Percentiles rank a stretch among this genome's conserved stretches.
phyloP scores from a whole-genome alignment of 2,113 vertebrate species.

The Anoura caudifer region DNA sequence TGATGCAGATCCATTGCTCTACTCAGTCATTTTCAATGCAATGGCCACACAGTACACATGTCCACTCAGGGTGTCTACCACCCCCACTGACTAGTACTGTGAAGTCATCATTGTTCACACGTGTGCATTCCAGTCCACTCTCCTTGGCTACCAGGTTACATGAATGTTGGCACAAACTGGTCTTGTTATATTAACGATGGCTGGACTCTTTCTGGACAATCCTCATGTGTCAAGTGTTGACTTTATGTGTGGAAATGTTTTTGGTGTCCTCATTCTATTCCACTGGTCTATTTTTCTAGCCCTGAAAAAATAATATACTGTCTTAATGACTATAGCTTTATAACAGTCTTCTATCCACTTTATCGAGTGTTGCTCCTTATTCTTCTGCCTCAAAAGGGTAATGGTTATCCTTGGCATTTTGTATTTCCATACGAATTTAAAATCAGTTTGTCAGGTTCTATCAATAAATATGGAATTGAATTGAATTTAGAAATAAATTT shows the following conservation, averaged over 20 bases:
- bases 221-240: background rate
- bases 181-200: too few species aligned
- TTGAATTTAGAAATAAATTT: slow-evolving; percentile 42
- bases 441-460: slow-evolving; percentile 25
- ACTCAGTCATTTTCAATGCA: too few species aligned
- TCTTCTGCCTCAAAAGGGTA: background rate
- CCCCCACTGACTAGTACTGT: too few species aligned
- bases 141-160: too few species aligned
- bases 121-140: too few species aligned
- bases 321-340: background rate
- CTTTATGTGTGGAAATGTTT: background rate
- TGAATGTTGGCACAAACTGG: too few species aligned
- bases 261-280: background rate
- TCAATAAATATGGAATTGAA: background rate
- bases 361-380: background rate
- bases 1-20: too few species aligned
- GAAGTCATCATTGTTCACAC: too few species aligned
- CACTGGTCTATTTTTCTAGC: slow-evolving; percentile 16
- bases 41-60: too few species aligned
- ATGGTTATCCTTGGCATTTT: slow-evolving; percentile 4
- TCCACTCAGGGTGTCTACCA: too few species aligned
- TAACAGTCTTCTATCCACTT: background rate
- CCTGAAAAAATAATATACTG: background rate
- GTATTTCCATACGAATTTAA: slow-evolving; percentile 18
- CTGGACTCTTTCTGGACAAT: too few species aligned